A percentile compares a stretch with the other conserved stretches of the same genome.
These are phyloP conservation scores for Dufourea novaeangliae DNA, from an alignment of 1,140 invertebrate genomes.

Conservation along the genomic window DNA sequence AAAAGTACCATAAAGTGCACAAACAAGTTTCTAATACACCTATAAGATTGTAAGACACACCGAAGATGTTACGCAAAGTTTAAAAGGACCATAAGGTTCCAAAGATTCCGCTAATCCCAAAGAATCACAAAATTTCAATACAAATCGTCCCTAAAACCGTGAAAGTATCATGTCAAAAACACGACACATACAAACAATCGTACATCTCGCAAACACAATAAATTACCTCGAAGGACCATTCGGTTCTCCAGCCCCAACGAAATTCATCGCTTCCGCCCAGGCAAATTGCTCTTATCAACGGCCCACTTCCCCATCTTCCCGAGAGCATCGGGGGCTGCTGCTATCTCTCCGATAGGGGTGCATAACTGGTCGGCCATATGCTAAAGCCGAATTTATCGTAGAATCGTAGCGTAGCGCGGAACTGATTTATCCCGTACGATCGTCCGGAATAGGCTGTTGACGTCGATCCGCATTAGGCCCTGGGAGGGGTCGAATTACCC, in stretches of 20 bases:
- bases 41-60: not conserved
- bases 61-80: not conserved
- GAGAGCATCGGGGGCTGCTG: not conserved
- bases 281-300: constrained; percentile 25
- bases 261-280: constrained; percentile 27
- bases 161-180: too few species aligned
- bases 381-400: constrained; percentile 44
- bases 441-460: constrained; percentile 38
- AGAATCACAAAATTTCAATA: too few species aligned
- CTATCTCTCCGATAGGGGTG: constrained; percentile 13
- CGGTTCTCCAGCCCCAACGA: not conserved
- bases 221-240: not conserved
- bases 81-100: too few species aligned
- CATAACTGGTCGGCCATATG: constrained; percentile 41
- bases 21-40: not conserved
- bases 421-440: constrained; percentile 46
- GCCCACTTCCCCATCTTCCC: constrained; percentile 4
- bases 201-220: not conserved
- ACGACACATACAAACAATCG: too few species aligned
- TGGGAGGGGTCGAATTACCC: constrained; percentile 18
- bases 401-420: constrained; percentile 11
- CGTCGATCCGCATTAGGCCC: constrained; percentile 52
- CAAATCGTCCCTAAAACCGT: too few species aligned
- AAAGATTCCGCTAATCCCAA: too few species aligned
- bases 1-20: not conserved